Evolutionary conservation across 2,113 vertebrate species (phyloP).

Genomic region (Alosa alosa): DNA sequence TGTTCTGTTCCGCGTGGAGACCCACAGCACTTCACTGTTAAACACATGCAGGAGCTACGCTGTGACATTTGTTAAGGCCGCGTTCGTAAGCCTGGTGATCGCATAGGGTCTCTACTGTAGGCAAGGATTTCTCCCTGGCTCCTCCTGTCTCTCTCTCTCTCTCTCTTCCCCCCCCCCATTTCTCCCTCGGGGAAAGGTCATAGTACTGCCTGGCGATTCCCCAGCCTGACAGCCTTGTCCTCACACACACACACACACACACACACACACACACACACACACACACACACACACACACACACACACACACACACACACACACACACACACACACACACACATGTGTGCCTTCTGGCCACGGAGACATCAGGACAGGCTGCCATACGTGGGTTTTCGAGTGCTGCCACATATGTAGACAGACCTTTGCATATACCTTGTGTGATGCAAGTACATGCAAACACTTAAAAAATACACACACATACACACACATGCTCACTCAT

Average conservation of each 20-base stretch:
- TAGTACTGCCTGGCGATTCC: slow-evolving; percentile 19
- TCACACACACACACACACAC: not conserved
- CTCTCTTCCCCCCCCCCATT: not conserved
- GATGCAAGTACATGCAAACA: not conserved
- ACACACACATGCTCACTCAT: not conserved
- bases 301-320: too few relatives aligned
- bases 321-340: too few relatives aligned
- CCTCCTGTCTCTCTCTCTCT: not conserved
- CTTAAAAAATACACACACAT: not conserved
- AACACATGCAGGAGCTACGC: not conserved
- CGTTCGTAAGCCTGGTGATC: not conserved
- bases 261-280: too few relatives aligned
- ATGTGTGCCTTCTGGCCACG: not conserved
- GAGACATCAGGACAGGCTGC: not conserved
- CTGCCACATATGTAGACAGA: not conserved
- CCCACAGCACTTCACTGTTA: not conserved
- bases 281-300: too few relatives aligned
- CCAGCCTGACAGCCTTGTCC: slow-evolving; percentile 17
- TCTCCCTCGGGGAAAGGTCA: slow-evolving; percentile 24
- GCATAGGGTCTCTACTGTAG: not conserved
- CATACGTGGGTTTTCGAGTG: not conserved
- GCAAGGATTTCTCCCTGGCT: not conserved
- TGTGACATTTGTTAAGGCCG: not conserved
- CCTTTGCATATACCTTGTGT: not conserved
- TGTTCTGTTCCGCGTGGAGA: not conserved